Evolutionary conservation across 2,888 invertebrate species (phyloP).

Genomic region (Cancer borealis): DNA sequence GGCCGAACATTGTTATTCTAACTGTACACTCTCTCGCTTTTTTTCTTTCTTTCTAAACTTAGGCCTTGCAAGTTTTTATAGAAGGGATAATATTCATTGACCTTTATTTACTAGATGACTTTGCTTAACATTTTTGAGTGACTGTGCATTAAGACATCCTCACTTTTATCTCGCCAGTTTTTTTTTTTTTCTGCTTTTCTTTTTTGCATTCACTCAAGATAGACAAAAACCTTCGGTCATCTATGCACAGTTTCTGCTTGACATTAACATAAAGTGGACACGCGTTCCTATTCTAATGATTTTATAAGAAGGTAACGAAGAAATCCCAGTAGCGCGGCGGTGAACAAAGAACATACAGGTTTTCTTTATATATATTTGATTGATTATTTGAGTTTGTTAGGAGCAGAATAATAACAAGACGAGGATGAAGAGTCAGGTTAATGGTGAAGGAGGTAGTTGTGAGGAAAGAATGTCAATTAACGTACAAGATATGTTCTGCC

Average conservation of each 20-base stretch:
- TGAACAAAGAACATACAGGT: not conserved
- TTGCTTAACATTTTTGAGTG: not conserved
- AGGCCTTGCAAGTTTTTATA: not conserved
- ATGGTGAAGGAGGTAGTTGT: not conserved
- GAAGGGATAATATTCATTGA: conserved; percentile 17
- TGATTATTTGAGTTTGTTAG: not conserved
- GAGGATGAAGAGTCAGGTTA: not conserved
- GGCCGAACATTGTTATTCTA: not conserved
- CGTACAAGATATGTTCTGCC: not conserved
- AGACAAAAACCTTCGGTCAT: not conserved
- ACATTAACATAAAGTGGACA: not conserved
- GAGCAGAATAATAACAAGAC: not conserved
- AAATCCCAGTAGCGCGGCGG: not conserved
- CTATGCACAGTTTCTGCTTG: not conserved
- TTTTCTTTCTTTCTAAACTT: not conserved
- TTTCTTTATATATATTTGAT: not conserved
- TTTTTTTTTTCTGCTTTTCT: not conserved
- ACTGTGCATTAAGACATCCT: not conserved
- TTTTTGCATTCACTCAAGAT: not conserved
- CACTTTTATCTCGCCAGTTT: not conserved
- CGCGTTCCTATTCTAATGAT: not conserved
- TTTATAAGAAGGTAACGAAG: not conserved
- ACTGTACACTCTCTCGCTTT: not conserved
- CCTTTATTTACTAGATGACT: not conserved
- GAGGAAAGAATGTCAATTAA: not conserved